Percentiles rank a stretch among this genome's conserved stretches.
Conservation (phyloP, 1,140 invertebrate species). For the Dendroctonus valens region DNA sequence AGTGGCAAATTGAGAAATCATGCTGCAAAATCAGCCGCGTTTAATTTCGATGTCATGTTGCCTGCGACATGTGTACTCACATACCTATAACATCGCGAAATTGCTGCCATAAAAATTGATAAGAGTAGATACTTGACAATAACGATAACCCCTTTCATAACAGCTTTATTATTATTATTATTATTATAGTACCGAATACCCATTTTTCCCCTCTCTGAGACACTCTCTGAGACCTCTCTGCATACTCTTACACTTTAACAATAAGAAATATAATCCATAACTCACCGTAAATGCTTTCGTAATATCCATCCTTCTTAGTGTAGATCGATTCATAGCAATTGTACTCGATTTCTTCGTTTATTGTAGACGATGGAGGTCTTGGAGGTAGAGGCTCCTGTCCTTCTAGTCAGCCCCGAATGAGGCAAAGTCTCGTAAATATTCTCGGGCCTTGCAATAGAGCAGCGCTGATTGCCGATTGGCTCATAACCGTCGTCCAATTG, state of each 20-base stretch:
- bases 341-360: conserved; percentile 35
- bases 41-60: no score
- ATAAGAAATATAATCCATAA: no score
- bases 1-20: no score
- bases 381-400: conserved; percentile 36
- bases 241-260: no score
- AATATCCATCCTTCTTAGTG: conserved; percentile 35
- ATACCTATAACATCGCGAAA: no score
- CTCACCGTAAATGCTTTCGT: conserved; percentile 44
- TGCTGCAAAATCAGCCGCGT: no score
- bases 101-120: no score
- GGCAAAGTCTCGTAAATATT: conserved; percentile 46
- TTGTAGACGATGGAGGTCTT: conserved; percentile 38
- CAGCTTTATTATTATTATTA: not conserved
- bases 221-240: no score
- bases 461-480: conserved; percentile 22
- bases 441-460: not conserved
- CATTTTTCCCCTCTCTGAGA: no score
- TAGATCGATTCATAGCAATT: conserved; percentile 49
- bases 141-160: not conserved
- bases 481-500: conserved; percentile 40
- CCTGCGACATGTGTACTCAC: no score
- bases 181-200: not conserved
- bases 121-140: not conserved
- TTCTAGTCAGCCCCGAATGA: conserved; percentile 20